A percentile compares a stretch with the other conserved stretches of the same genome.
Evolutionary conservation across 2,888 invertebrate species (phyloP).

Genomic region (Polymixis lichenea): DNA sequence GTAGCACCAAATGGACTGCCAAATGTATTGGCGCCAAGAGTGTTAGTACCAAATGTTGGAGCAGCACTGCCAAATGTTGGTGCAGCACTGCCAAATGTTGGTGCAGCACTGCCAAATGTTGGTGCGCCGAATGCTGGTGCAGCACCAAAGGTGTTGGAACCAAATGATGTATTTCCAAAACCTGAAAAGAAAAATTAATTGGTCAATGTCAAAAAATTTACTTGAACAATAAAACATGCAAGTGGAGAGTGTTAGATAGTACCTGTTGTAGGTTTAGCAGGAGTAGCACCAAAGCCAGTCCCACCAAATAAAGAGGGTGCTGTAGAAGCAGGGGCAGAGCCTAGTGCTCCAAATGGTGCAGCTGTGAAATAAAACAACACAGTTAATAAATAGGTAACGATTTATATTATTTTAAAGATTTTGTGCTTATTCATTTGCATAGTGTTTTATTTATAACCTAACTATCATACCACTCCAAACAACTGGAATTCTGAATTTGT

Average conservation of each 20-base stretch:
- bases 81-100: slow-evolving; percentile 28
- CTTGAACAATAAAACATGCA: background rate
- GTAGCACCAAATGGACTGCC: slow-evolving; percentile 80
- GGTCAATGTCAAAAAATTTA: background rate
- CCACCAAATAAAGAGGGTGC: slow-evolving; percentile 90
- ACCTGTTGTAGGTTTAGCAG: slow-evolving; percentile 87
- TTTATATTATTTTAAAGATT: no score
- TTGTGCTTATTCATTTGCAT: background rate
- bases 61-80: slow-evolving; percentile 71
- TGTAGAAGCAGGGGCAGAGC: slow-evolving; percentile 87
- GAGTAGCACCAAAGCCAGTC: slow-evolving; percentile 85
- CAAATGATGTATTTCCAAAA: slow-evolving; percentile 77
- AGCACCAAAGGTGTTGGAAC: slow-evolving; percentile 72
- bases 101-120: slow-evolving; percentile 77
- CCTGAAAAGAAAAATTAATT: slow-evolving; percentile 55
- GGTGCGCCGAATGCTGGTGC: slow-evolving; percentile 36
- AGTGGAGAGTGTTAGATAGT: slow-evolving; percentile 14
- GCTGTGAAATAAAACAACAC: slow-evolving; percentile 66
- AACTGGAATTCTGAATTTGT: background rate
- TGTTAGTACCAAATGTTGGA: slow-evolving; percentile 80
- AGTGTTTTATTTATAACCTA: background rate
- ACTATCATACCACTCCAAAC: background rate
- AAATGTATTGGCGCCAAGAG: slow-evolving; percentile 79
- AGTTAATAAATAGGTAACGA: background rate
- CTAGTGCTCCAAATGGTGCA: slow-evolving; percentile 89